Percentiles rank a stretch among this genome's conserved stretches.
Conservation (phyloP, 2,888 invertebrate genomes). For the Gastrophysa polygoni region DNA sequence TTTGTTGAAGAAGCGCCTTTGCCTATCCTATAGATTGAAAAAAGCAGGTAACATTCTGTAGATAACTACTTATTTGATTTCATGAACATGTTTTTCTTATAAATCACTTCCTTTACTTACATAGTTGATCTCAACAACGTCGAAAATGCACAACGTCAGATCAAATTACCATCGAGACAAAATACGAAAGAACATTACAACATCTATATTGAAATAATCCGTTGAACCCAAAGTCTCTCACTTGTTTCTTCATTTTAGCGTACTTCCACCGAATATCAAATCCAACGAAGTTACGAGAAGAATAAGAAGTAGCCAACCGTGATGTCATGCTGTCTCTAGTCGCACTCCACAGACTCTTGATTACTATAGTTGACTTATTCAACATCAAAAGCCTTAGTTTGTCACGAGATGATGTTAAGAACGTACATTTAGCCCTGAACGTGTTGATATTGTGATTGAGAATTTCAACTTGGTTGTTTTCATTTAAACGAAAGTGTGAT, state of each 20-base stretch:
- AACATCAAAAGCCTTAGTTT: conserved; percentile 29
- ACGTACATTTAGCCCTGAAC: neutral
- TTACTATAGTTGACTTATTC: conserved; percentile 40
- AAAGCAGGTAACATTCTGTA: too few relatives aligned
- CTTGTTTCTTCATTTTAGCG: conserved; percentile 40
- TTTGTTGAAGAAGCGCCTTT: neutral
- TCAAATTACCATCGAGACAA: neutral
- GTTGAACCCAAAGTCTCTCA: neutral
- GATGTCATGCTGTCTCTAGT: conserved; percentile 57
- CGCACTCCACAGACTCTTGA: conserved; percentile 54
- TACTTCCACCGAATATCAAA: conserved; percentile 40
- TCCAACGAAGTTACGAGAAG: conserved; percentile 43
- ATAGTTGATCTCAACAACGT: too few relatives aligned
- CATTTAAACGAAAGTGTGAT: neutral
- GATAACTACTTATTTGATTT: too few relatives aligned
- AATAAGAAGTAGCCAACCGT: conserved; percentile 55
- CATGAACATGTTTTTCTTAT: too few relatives aligned
- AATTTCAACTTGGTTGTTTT: neutral
- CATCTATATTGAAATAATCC: conserved; percentile 14
- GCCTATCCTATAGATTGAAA: too few relatives aligned
- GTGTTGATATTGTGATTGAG: neutral
- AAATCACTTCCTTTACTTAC: too few relatives aligned
- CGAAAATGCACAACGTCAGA: neutral
- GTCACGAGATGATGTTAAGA: conserved; percentile 17
- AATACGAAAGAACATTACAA: conserved; percentile 9